phyloP scores from a whole-genome alignment of 2,888 invertebrate species.

The Volucella inanis region DNA sequence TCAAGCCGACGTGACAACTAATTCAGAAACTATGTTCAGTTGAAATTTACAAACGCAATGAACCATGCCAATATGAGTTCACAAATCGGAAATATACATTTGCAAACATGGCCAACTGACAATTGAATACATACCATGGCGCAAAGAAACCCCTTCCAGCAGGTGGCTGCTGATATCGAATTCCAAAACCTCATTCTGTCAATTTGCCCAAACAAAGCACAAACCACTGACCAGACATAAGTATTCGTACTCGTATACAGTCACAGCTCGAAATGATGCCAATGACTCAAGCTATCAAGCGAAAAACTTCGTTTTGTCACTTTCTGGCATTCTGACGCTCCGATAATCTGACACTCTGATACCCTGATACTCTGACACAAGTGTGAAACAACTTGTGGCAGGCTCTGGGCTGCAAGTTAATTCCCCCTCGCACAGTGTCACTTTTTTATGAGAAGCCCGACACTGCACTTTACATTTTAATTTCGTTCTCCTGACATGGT shows the following conservation, averaged over 20 bases:
- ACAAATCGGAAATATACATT: conserved; percentile 55
- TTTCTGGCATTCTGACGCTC: conserved; percentile 4
- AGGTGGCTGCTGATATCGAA: conserved; percentile 69
- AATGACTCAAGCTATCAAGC: conserved; percentile 42
- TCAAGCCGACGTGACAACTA: conserved; percentile 56
- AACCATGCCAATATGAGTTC: conserved; percentile 61
- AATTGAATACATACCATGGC: conserved; percentile 35
- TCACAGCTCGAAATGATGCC: background rate
- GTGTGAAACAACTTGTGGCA: conserved; percentile 71
- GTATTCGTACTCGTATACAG: background rate
- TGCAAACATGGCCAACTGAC: conserved; percentile 53
- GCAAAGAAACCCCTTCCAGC: conserved; percentile 49
- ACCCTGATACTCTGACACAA: conserved; percentile 12
- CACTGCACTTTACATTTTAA: conserved; percentile 35
- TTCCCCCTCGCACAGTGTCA: conserved; percentile 38
- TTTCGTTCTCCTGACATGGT: conserved; percentile 31
- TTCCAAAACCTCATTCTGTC: conserved; percentile 72
- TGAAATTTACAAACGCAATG: conserved; percentile 56
- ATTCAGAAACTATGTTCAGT: conserved; percentile 58
- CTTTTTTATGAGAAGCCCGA: conserved; percentile 49
- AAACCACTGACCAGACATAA: conserved; percentile 50
- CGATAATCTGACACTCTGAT: too few relatives aligned
- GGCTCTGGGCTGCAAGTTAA: conserved; percentile 59
- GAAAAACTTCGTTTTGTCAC: conserved; percentile 57
- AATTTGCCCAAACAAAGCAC: conserved; percentile 62